phyloP scores from a whole-genome alignment of 2,797 vertebrate genomes.

The Anguilla marmorata region DNA sequence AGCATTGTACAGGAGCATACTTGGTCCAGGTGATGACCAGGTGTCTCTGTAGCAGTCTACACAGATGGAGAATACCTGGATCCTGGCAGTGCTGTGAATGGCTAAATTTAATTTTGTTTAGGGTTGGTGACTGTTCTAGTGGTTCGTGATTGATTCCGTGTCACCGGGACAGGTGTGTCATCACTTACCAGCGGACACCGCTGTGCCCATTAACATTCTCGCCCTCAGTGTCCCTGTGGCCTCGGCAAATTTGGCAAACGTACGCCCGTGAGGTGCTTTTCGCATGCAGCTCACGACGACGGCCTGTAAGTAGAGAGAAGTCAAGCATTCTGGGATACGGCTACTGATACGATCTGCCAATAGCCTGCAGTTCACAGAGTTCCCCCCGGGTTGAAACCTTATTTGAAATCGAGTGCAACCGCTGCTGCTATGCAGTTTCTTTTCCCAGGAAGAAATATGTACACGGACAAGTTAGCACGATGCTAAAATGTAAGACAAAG shows the following conservation, averaged over 20 bases:
- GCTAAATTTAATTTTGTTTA: neutral
- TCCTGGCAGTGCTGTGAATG: neutral
- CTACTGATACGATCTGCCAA: neutral
- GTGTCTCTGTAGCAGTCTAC: neutral
- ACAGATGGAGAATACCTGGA: neutral
- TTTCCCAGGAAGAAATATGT: neutral
- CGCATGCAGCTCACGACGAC: neutral
- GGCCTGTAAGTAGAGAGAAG: neutral
- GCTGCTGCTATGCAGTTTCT: neutral
- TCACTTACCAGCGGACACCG: neutral
- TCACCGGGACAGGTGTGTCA: neutral
- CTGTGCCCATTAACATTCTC: neutral
- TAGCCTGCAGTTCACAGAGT: neutral
- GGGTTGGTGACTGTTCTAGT: neutral
- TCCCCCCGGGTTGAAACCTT: neutral
- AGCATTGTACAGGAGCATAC: neutral
- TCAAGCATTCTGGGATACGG: neutral
- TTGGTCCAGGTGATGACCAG: neutral
- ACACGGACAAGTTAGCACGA: neutral
- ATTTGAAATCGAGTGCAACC: neutral
- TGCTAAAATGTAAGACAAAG: neutral
- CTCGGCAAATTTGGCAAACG: neutral
- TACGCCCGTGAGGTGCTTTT: neutral
- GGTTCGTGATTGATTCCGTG: neutral
- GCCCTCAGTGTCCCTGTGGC: neutral